Evolutionary conservation across 2,113 vertebrate species (phyloP).

Genomic region (Megalops atlanticus): DNA sequence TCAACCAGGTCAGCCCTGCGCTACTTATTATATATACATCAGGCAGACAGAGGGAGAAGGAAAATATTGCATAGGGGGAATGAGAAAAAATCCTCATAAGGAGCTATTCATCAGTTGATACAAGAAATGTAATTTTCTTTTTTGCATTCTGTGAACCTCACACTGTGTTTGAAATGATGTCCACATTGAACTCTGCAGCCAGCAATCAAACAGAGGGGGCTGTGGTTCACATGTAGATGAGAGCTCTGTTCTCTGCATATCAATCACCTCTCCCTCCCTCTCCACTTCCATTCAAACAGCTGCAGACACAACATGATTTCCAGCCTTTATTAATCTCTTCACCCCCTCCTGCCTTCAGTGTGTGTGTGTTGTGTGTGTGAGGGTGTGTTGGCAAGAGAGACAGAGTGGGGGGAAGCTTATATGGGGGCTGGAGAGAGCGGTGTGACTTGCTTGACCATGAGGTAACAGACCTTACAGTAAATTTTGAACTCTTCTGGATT

Average conservation of each 20-base stretch:
- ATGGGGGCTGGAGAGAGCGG: no score
- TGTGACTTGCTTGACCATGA: no score
- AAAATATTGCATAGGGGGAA: neutral
- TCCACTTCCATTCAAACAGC: neutral
- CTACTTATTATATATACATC: no score
- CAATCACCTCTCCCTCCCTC: neutral
- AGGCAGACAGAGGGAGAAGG: neutral
- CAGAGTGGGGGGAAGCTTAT: neutral
- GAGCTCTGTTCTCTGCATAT: conserved; percentile 33
- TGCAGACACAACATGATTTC: neutral
- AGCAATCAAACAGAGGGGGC: conserved; percentile 80
- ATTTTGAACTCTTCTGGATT: conserved; percentile 88
- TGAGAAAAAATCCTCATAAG: conserved; percentile 67
- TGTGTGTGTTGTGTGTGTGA: neutral
- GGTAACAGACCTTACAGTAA: conserved; percentile 86
- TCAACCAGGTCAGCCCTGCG: no score
- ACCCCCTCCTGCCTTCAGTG: neutral
- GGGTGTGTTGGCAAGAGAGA: no score
- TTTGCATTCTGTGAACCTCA: conserved; percentile 85
- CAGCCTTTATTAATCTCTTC: neutral
- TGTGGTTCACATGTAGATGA: conserved; percentile 75
- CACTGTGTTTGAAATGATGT: conserved; percentile 82
- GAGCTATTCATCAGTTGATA: conserved; percentile 84
- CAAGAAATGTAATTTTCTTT: conserved; percentile 77
- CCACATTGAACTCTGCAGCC: conserved; percentile 84